Percentiles rank a stretch among this genome's conserved stretches.
phyloP scores from a whole-genome alignment of 2,888 invertebrate genomes.

The Rhyacophila evoluta region DNA sequence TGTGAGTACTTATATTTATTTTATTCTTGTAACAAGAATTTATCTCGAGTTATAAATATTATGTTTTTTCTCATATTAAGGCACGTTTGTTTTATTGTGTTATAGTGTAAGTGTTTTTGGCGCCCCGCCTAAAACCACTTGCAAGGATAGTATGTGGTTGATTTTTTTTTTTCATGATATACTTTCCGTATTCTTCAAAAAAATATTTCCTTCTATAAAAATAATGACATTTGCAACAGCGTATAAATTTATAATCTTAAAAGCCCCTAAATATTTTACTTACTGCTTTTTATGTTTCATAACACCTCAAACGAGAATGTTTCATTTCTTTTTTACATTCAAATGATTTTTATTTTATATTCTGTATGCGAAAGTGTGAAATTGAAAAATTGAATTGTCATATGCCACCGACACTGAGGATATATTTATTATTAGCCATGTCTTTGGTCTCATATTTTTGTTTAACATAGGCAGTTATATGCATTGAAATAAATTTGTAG shows the following conservation, averaged over 20 bases:
- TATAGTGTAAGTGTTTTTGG: background rate
- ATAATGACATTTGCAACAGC: background rate
- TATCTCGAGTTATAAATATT: background rate
- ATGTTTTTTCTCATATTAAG: background rate
- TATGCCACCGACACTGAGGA: no score
- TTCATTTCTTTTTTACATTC: background rate
- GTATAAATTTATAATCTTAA: background rate
- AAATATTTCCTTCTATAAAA: no score
- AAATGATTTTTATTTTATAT: background rate
- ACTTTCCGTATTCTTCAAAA: background rate
- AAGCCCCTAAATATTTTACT: background rate
- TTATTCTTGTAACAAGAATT: no score
- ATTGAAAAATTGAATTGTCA: no score
- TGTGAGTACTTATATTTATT: no score
- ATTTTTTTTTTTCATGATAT: background rate
- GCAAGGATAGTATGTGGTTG: background rate
- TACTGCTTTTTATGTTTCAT: background rate
- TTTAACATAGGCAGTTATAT: no score
- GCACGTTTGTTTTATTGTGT: background rate
- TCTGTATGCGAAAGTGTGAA: no score
- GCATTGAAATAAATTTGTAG: no score
- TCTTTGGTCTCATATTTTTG: no score
- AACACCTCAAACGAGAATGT: background rate
- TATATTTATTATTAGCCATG: no score
- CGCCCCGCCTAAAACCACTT: background rate